Percentiles rank a stretch among this genome's conserved stretches.
These are phyloP conservation scores for Microhierax caerulescens DNA, from an alignment of 2,797 vertebrate species.

Conservation along the genomic window DNA sequence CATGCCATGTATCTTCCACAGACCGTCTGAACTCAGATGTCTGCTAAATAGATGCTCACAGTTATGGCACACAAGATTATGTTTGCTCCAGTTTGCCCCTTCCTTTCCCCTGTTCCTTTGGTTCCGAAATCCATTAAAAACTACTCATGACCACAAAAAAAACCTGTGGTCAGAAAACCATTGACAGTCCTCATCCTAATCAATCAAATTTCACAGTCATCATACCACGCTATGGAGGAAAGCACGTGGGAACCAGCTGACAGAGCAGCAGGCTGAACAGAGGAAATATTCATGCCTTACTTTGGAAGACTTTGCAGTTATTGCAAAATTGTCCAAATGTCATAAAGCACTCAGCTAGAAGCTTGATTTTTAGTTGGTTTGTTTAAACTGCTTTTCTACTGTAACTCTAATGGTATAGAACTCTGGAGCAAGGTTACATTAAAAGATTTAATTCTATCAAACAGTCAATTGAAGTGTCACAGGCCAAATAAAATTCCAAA, in stretches of 20 bases:
- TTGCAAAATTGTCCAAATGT: not conserved
- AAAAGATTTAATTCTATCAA: not conserved
- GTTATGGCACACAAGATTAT: not conserved
- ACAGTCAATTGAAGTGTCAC: not conserved
- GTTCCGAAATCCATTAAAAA: not conserved
- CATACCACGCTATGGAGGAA: too few relatives aligned
- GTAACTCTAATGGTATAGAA: not conserved
- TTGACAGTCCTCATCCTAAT: not conserved
- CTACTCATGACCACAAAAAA: not conserved
- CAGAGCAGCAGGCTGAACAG: not conserved
- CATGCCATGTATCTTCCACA: not conserved
- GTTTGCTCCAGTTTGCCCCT: not conserved
- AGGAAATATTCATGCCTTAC: too few relatives aligned
- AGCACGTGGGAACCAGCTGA: not conserved
- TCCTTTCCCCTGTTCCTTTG: not conserved
- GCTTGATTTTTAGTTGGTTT: not conserved
- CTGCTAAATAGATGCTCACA: not conserved
- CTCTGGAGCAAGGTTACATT: not conserved
- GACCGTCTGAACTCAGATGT: not conserved
- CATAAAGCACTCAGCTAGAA: not conserved
- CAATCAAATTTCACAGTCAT: not conserved
- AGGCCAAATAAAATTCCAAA: not conserved
- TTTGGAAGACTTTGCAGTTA: not conserved
- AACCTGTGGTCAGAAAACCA: accelerated
- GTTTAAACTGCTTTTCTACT: not conserved